A percentile compares a stretch with the other conserved stretches of the same genome.
These are phyloP conservation scores for Choloepus hoffmanni DNA, from an alignment of 2,113 vertebrate genomes.

Conservation along the genomic window DNA sequence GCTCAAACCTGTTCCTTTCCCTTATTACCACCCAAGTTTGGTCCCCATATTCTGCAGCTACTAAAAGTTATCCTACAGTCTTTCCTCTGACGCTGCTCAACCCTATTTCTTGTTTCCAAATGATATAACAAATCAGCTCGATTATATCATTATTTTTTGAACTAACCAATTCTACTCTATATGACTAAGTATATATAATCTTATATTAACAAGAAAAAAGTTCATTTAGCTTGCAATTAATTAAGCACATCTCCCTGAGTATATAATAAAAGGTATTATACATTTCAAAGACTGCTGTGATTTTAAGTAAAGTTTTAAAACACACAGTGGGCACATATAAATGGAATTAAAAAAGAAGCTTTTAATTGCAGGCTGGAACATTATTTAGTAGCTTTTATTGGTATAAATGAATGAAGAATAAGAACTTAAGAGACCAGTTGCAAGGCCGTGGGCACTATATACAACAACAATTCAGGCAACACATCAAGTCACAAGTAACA, in stretches of 20 bases:
- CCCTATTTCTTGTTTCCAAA: background rate
- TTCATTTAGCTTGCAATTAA: background rate
- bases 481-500: background rate
- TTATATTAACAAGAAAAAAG: slow-evolving; percentile 15
- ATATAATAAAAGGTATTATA: background rate
- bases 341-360: background rate
- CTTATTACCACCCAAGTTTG: background rate
- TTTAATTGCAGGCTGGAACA: background rate
- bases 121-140: background rate
- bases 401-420: slow-evolving; percentile 3
- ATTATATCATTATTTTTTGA: background rate
- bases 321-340: background rate
- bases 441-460: background rate
- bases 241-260: background rate
- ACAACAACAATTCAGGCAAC: background rate
- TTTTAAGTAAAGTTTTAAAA: slow-evolving; percentile 57
- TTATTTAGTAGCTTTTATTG: slow-evolving; percentile 14
- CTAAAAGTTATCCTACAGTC: background rate
- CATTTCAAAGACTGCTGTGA: slow-evolving; percentile 31
- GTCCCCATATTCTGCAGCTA: background rate
- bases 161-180: background rate
- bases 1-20: background rate
- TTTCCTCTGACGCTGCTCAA: background rate
- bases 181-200: background rate
- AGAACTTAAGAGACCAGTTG: background rate